Evolutionary conservation across 2,888 invertebrate species (phyloP), one percentile per base, ranked within the genome.

Genomic region (Tinea trinotella): DNA sequence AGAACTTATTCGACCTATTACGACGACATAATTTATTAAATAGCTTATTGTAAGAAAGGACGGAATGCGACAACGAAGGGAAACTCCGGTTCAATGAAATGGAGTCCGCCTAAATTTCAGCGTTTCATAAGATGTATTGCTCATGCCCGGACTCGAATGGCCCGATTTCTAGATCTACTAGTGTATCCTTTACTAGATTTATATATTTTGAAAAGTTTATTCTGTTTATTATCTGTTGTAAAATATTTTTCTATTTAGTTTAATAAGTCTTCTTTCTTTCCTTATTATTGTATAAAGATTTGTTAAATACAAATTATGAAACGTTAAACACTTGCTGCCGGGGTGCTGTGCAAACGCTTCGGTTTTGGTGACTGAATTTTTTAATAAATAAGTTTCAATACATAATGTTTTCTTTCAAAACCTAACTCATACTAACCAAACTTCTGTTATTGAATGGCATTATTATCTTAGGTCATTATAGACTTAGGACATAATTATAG

Each of bases 101-200:
- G 34, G 34, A 19, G 18, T 44, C 7, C 19, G 54, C 40, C 18
- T 52, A 15, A 40, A 19, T 15, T 71, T 70, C 65, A 64, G 64
- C 71, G 80, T 81, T 82, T 83, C 81, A 81, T 78, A 81, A 77
- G 60, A 60, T 79, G 82, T 78, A 76, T 70, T 60, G 13, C 44
- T 40, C 48, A 35, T 58, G 56, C 58, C 60, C 76, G 78, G 74
- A 77, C 76, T 68, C 61, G 61, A 67, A 59, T n/a, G 74, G 71
- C 71, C 76, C 75, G 73, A 74, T 44, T n/a, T 49, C 46, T 50
- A 50, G 19, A n/a, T n/a, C n/a, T 24, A 50, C 15, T 50, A 24
- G 50, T 2, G 22, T 46, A 46, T n/a, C 22, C 50, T 50, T 5
- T 19, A 13, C 30, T 35, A 19, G 18, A 35, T 20, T 15, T 46